Evolutionary conservation across 64 coral and sea anemone genomes (phyloP).

Genomic region (Trachythela sp.): DNA sequence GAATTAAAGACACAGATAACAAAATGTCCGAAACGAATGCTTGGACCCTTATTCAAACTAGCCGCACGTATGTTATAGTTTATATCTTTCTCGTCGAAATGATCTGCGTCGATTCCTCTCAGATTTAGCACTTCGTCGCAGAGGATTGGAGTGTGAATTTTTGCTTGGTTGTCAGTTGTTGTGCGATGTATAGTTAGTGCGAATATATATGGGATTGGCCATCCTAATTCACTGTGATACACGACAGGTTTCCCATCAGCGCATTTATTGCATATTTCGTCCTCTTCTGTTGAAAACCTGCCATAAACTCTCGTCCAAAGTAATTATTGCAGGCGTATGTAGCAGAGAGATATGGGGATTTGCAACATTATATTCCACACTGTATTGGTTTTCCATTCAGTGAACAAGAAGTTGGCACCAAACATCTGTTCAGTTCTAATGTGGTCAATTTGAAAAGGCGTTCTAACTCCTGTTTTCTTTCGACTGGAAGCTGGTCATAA

Average conservation of each 20-base stretch:
- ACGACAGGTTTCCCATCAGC: background rate
- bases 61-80: background rate
- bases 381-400: background rate
- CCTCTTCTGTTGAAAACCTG: conserved; percentile 7
- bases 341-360: background rate
- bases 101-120: background rate
- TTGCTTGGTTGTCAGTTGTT: background rate
- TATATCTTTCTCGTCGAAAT: background rate
- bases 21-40: background rate
- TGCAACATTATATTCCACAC: conserved; percentile 1
- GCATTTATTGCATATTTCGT: background rate
- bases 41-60: background rate
- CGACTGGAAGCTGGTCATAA: background rate
- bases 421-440: conserved; percentile 4
- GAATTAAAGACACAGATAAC: background rate
- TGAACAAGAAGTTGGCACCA: background rate
- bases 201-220: background rate
- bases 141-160: background rate
- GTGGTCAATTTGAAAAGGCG: background rate
- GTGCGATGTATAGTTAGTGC: background rate
- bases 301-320: background rate
- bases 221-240: background rate
- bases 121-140: background rate
- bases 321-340: background rate
- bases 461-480: background rate